phyloP scores from a whole-genome alignment of 2,888 invertebrate genomes.

The Lepas anatifera region DNA sequence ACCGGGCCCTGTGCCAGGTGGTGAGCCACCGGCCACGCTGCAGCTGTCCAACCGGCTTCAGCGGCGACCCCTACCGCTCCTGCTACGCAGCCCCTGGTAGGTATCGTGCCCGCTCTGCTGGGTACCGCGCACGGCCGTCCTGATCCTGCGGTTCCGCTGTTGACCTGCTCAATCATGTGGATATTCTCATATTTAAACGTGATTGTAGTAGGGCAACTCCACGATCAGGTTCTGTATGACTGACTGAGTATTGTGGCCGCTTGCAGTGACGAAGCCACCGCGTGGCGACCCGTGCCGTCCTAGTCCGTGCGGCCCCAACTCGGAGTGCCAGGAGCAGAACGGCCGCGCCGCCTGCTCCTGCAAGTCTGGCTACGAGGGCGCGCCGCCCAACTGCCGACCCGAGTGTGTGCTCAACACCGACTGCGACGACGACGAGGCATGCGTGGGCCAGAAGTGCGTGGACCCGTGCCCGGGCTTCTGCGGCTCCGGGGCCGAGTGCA shows the following conservation, averaged over 20 bases:
- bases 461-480: slow-evolving; percentile 52
- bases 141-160: no score
- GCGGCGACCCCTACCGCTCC: slow-evolving; percentile 61
- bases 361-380: slow-evolving; percentile 59
- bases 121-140: no score
- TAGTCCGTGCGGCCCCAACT: slow-evolving; percentile 41
- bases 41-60: slow-evolving; percentile 56
- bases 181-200: no score
- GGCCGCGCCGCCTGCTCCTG: slow-evolving; percentile 46
- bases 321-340: slow-evolving; percentile 45
- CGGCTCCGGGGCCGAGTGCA: slow-evolving; percentile 28
- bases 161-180: no score
- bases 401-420: slow-evolving; percentile 68
- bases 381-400: slow-evolving; percentile 66
- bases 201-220: no score
- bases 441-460: slow-evolving; percentile 50
- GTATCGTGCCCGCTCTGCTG: neutral
- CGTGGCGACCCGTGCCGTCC: slow-evolving; percentile 40
- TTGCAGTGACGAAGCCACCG: neutral
- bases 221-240: neutral
- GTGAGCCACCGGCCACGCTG: slow-evolving; percentile 61
- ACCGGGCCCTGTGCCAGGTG: slow-evolving; percentile 49
- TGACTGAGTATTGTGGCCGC: neutral
- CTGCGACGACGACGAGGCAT: slow-evolving; percentile 22
- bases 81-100: slow-evolving; percentile 37